Evolutionary conservation across 2,888 invertebrate genomes (phyloP).

Genomic region (Eurois occulta): DNA sequence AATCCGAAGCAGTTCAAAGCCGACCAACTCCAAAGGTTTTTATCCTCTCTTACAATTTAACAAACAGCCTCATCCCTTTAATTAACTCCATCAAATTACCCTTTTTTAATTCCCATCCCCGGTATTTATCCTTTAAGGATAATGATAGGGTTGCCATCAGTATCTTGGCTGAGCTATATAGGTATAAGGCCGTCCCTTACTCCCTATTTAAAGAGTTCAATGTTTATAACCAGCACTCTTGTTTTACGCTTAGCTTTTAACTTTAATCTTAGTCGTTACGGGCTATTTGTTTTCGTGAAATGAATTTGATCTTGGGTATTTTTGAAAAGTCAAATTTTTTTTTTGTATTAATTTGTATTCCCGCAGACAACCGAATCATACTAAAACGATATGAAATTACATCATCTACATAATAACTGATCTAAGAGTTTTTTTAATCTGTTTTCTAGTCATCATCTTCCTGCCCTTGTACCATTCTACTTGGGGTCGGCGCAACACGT

Average conservation of each 20-base stretch:
- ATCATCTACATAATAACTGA: too few relatives aligned
- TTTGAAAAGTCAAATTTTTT: background rate
- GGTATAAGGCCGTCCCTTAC: conserved; percentile 66
- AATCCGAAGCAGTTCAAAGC: conserved; percentile 31
- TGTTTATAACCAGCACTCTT: conserved; percentile 65
- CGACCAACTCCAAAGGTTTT: conserved; percentile 15
- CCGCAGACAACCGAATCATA: background rate
- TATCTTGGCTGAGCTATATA: conserved; percentile 49
- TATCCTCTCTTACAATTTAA: conserved; percentile 48
- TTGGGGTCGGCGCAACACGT: too few relatives aligned
- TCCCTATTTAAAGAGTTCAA: conserved; percentile 69
- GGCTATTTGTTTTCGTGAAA: conserved; percentile 43
- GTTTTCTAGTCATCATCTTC: background rate
- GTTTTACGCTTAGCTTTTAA: conserved; percentile 60
- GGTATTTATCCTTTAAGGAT: conserved; percentile 63
- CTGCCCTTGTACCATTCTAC: too few relatives aligned
- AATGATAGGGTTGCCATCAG: conserved; percentile 62
- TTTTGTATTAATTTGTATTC: background rate
- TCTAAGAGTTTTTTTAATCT: background rate
- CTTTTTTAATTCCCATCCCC: conserved; percentile 56
- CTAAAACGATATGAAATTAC: background rate
- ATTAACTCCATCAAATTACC: conserved; percentile 63
- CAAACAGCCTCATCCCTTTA: conserved; percentile 56
- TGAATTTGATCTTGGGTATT: background rate
- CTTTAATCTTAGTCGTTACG: conserved; percentile 53